Evolutionary conservation across 30 jellyfish, hydroid and myxozoan genomes (phyloP), one percentile per base, ranked within the genome.

Genomic region (Chrysaora quinquecirrha): DNA sequence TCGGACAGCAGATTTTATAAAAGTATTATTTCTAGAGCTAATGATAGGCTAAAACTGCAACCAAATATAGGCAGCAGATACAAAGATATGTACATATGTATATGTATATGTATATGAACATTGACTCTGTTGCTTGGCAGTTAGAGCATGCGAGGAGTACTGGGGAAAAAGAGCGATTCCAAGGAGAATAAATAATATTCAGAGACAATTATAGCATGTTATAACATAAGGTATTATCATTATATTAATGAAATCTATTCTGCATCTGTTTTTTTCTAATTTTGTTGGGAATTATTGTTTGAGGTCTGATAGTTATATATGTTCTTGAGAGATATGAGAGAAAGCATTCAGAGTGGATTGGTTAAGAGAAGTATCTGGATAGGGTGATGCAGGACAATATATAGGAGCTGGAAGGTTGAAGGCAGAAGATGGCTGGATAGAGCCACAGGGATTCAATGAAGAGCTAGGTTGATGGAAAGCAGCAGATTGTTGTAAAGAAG

Each of bases 71-170:
- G 19, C 28, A 75, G 23, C 82, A 82, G 23, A 29, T 49, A 1
- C 71, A 71, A 60, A 43, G 32, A 3, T 83, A 70, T 31, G 88
- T 83, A 12, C 50, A 83, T 34, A 29, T 49, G 1, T 71, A 71
- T 33, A 43, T 29, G 6, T 83, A 70, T 31, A 82, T 83, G 47
- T 47, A 83, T 34, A 27, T 83, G 22, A 19, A 33, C 16, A 32
- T 16, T n/a, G 94, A 84, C 29, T 52, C 88, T 33, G 89, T 83
- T 3, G 35, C 82, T 19, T 83, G 94, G 94, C 94, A 83, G 34
- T 38, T 70, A 48, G 69, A 50, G 1, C 34, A 48, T 49, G 83
- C 49, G 4, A 49, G 94, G 33, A 32, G 32, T 20, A 52, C 89
- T 7, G 94, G 94, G 71, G 30, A 78, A 23, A 52, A 72, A 34